Percentiles rank a stretch among this genome's conserved stretches.
Conservation (phyloP, 1,140 invertebrate genomes). For the Agrilus planipennis region DNA sequence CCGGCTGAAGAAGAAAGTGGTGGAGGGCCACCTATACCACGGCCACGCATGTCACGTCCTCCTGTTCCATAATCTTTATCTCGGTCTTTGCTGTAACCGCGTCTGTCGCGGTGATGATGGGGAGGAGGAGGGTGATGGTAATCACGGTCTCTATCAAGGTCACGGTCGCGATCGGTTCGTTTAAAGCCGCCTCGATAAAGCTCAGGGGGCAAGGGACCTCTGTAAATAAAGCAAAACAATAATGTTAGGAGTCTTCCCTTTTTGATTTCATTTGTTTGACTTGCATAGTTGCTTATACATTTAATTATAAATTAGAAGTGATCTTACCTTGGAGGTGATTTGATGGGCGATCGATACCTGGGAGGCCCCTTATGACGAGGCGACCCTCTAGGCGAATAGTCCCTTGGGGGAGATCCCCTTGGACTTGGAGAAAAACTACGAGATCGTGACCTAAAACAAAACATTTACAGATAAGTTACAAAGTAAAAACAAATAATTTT, state of each 20-base stretch:
- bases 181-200: too few species aligned
- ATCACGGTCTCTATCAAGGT: slow-evolving; percentile 7
- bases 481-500: not conserved
- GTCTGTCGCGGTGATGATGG: too few species aligned
- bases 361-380: slow-evolving; percentile 24
- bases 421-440: slow-evolving; percentile 26
- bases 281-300: not conserved
- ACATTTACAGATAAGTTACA: not conserved
- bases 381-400: slow-evolving; percentile 19
- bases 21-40: not conserved
- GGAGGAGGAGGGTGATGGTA: not conserved
- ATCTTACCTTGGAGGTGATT: slow-evolving; percentile 40
- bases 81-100: slow-evolving; percentile 9
- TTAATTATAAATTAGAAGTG: not conserved
- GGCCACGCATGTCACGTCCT: slow-evolving; percentile 7
- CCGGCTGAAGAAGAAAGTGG: too few species aligned
- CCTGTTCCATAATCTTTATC: slow-evolving; percentile 12
- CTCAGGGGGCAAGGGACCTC: slow-evolving; percentile 8
- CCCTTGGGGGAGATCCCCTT: slow-evolving; percentile 22
- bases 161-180: slow-evolving; percentile 25
- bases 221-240: slow-evolving; percentile 1
- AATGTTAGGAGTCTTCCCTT: not conserved
- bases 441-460: slow-evolving; percentile 28
- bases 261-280: not conserved
- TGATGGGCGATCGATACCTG: slow-evolving; percentile 38